These are phyloP conservation scores for Polydrusus tereticollis DNA, from an alignment of 2,888 invertebrate genomes.

Conservation along the genomic window DNA sequence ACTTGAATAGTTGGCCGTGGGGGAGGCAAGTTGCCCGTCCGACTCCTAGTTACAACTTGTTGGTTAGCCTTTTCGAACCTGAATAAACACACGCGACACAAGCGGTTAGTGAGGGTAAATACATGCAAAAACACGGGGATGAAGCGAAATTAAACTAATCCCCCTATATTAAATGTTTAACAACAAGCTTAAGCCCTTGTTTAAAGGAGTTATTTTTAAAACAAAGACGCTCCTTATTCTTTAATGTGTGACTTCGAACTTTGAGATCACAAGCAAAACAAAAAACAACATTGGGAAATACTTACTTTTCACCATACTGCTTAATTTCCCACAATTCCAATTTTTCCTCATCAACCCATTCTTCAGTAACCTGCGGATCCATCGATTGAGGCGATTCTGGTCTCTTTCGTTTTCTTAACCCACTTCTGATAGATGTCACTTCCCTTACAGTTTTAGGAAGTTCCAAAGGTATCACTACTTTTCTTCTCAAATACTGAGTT, in stretches of 20 bases:
- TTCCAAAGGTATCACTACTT: slow-evolving; percentile 94
- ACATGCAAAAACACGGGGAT: slow-evolving; percentile 44
- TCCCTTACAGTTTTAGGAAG: slow-evolving; percentile 89
- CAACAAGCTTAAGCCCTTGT: too few species aligned
- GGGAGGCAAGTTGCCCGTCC: slow-evolving; percentile 78
- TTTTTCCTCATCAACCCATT: slow-evolving; percentile 97
- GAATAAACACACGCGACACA: slow-evolving; percentile 61
- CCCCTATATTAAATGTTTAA: not conserved
- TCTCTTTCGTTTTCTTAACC: slow-evolving; percentile 90
- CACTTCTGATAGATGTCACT: slow-evolving; percentile 94
- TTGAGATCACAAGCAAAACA: not conserved
- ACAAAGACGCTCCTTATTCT: too few species aligned
- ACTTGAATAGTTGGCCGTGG: slow-evolving; percentile 63
- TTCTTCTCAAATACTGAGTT: slow-evolving; percentile 92
- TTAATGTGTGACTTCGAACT: too few species aligned
- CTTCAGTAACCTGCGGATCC: slow-evolving; percentile 94
- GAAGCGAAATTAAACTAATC: slow-evolving; percentile 15
- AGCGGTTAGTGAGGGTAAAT: slow-evolving; percentile 57
- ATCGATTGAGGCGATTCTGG: slow-evolving; percentile 95
- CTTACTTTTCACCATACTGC: slow-evolving; percentile 87
- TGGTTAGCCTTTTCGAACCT: slow-evolving; percentile 79
- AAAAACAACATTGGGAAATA: slow-evolving; percentile 48
- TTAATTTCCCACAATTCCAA: slow-evolving; percentile 97
- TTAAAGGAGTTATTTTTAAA: too few species aligned
- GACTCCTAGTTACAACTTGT: slow-evolving; percentile 84